phyloP scores from a whole-genome alignment of 2,797 vertebrate species.

The Leptodactylus fallax region DNA sequence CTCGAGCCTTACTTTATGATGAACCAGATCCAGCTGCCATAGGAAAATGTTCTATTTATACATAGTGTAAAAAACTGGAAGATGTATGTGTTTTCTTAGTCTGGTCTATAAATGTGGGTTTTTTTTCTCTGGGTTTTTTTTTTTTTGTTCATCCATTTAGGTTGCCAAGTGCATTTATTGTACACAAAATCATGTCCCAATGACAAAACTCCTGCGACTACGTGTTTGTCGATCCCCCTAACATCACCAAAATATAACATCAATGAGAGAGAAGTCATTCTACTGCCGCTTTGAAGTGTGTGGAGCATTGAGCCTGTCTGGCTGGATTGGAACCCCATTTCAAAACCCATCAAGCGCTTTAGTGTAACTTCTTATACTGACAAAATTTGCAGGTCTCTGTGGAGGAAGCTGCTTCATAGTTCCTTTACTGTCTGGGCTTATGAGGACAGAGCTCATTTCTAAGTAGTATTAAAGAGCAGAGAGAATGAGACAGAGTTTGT shows the following conservation, averaged over 20 bases:
- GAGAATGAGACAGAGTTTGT: background rate
- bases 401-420: conserved; percentile 77
- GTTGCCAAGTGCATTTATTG: conserved; percentile 28
- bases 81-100: background rate
- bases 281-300: conserved; percentile 77
- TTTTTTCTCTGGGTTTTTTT: background rate
- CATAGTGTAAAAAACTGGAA: conserved; percentile 33
- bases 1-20: conserved; percentile 37
- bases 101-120: conserved; percentile 20
- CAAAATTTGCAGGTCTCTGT: conserved; percentile 80
- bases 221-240: conserved; percentile 58
- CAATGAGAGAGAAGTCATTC: conserved; percentile 71
- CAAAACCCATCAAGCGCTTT: conserved; percentile 83
- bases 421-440: conserved; percentile 78
- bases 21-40: conserved; percentile 54
- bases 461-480: background rate
- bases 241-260: conserved; percentile 65
- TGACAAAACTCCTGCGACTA: conserved; percentile 32
- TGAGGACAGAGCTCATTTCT: conserved; percentile 71
- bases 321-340: conserved; percentile 78
- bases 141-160: background rate
- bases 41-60: conserved; percentile 57
- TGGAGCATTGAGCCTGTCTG: conserved; percentile 79
- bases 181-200: conserved; percentile 39
- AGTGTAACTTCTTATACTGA: conserved; percentile 79